A percentile compares a stretch with the other conserved stretches of the same genome.
These are phyloP conservation scores for Peribatodes rhomboidaria DNA, from an alignment of 2,888 invertebrate species.

Conservation along the genomic window DNA sequence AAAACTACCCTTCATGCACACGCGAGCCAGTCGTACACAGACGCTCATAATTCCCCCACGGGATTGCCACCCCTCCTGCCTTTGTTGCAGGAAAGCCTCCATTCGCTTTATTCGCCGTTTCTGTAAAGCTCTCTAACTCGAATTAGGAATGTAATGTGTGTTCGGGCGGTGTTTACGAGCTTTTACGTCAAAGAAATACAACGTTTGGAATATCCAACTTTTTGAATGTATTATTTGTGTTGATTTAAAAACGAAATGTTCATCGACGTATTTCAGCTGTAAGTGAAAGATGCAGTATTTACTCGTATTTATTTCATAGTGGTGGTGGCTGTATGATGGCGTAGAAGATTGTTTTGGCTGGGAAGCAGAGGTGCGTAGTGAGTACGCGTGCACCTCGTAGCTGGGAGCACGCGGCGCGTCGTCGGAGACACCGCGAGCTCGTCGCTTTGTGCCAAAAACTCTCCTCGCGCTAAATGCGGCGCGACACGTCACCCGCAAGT, in stretches of 20 bases:
- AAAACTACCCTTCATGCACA: constrained; percentile 40
- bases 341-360: constrained; percentile 31
- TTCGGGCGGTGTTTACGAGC: constrained; percentile 30
- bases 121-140: constrained; percentile 35
- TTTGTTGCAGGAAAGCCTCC: constrained; percentile 38
- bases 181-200: constrained; percentile 27
- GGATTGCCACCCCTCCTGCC: constrained; percentile 27
- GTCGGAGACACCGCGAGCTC: constrained; percentile 68
- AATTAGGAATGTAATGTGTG: constrained; percentile 28
- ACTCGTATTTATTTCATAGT: constrained; percentile 24
- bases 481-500: constrained; percentile 66
- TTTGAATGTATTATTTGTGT: constrained; percentile 18
- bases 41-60: constrained; percentile 35
- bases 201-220: constrained; percentile 3
- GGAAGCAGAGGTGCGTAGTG: constrained; percentile 34
- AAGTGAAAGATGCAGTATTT: constrained; percentile 23
- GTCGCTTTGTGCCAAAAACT: constrained; percentile 73
- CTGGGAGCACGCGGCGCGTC: constrained; percentile 29
- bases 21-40: constrained; percentile 29
- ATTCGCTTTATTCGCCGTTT: constrained; percentile 35
- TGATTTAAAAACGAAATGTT: constrained; percentile 19
- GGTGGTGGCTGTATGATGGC: constrained; percentile 19
- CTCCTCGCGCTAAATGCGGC: constrained; percentile 75
- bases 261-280: constrained; percentile 28
- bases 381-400: constrained; percentile 20